These are phyloP conservation scores for Tangara arthus DNA, from an alignment of 2,797 vertebrate genomes.

Conservation along the genomic window DNA sequence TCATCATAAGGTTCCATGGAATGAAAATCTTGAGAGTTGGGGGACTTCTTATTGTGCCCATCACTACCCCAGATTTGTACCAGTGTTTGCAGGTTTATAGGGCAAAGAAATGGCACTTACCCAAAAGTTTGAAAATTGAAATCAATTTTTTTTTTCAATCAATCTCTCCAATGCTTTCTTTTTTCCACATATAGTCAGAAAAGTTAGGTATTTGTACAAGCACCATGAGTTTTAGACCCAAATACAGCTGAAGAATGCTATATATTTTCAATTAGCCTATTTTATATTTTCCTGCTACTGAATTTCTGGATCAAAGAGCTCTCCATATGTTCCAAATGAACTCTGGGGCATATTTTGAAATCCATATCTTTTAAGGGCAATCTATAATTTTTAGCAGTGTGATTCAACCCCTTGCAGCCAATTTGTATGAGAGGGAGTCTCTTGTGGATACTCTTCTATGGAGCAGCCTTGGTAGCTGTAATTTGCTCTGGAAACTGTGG, in stretches of 20 bases:
- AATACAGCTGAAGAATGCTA: background rate
- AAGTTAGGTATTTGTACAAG: background rate
- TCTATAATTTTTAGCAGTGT: background rate
- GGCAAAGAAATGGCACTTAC: background rate
- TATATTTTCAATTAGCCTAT: background rate
- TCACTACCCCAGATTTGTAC: background rate
- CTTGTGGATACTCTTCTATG: background rate
- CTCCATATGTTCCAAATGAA: background rate
- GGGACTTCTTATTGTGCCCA: background rate
- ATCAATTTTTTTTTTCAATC: no score
- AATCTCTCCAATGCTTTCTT: background rate
- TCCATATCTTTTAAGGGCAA: background rate
- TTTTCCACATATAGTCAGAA: background rate
- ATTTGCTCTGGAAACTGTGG: background rate
- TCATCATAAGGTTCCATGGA: background rate
- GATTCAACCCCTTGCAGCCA: background rate
- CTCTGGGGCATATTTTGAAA: background rate
- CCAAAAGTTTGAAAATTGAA: background rate
- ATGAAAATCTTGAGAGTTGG: background rate
- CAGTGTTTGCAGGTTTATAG: background rate
- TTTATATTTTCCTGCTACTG: background rate
- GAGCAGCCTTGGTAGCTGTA: background rate
- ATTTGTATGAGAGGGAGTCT: background rate
- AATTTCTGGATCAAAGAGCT: background rate
- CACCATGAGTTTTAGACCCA: rapidly evolving